A percentile compares a stretch with the other conserved stretches of the same genome.
These are phyloP conservation scores for Strigamia crassipes DNA, from an alignment of 2,888 invertebrate genomes.

Conservation along the genomic window DNA sequence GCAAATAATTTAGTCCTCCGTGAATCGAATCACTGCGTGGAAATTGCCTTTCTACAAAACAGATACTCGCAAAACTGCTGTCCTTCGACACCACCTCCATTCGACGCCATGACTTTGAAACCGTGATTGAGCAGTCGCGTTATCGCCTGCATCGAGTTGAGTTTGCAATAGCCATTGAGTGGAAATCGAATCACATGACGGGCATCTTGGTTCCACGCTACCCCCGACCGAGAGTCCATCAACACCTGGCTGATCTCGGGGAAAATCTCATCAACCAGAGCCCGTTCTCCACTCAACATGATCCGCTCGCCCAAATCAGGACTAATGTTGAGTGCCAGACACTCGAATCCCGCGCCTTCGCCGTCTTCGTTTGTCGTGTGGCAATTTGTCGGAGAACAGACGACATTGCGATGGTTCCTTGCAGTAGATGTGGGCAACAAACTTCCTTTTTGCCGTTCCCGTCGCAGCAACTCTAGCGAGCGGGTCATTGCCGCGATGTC, in stretches of 20 bases:
- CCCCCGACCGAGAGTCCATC: slow-evolving; percentile 77
- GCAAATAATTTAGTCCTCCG: not conserved
- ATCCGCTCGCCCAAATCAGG: slow-evolving; percentile 80
- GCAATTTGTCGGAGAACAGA: slow-evolving; percentile 45
- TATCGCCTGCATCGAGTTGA: slow-evolving; percentile 84
- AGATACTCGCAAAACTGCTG: slow-evolving; percentile 89
- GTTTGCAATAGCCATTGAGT: slow-evolving; percentile 84
- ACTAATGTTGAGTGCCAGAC: slow-evolving; percentile 77
- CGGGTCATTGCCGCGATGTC: slow-evolving; percentile 69
- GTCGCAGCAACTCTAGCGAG: slow-evolving; percentile 54
- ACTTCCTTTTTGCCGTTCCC: slow-evolving; percentile 49
- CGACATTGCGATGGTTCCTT: not conserved
- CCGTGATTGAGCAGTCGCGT: slow-evolving; percentile 78
- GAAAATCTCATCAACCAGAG: slow-evolving; percentile 72
- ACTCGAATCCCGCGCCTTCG: slow-evolving; percentile 67
- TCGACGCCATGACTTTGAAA: slow-evolving; percentile 79
- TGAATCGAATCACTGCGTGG: slow-evolving; percentile 53
- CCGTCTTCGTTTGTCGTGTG: slow-evolving; percentile 45
- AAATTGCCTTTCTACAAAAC: slow-evolving; percentile 67
- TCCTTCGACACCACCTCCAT: slow-evolving; percentile 84
- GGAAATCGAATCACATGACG: slow-evolving; percentile 83
- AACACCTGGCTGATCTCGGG: slow-evolving; percentile 70
- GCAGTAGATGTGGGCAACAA: not conserved
- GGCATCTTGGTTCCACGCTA: slow-evolving; percentile 77
- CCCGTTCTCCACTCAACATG: slow-evolving; percentile 78